Evolutionary conservation across 1,140 invertebrate genomes (phyloP).

Genomic region (Nasonia giraulti): DNA sequence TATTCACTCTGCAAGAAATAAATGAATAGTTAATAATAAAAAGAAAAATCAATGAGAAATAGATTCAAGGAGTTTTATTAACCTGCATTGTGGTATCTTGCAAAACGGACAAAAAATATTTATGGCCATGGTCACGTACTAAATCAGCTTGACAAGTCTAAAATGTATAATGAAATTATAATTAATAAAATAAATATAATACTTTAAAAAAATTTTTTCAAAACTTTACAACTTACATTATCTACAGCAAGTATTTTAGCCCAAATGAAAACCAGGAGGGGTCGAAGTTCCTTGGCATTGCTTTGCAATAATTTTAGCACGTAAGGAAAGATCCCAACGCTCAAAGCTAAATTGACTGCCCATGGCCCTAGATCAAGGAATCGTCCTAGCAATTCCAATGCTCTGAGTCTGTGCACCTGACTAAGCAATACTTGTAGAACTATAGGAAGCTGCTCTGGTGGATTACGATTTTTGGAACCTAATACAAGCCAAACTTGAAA

Average conservation of each 20-base stretch:
- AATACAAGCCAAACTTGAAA: constrained; percentile 97
- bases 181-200: constrained; percentile 29
- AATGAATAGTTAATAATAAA: constrained; percentile 39
- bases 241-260: constrained; percentile 99
- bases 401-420: constrained; percentile 96
- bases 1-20: constrained; percentile 82
- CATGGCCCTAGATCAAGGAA: constrained; percentile 97
- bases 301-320: constrained; percentile 97
- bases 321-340: constrained; percentile 99
- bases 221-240: constrained; percentile 79
- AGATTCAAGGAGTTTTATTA: constrained; percentile 62
- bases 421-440: constrained; percentile 97
- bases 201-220: constrained; percentile 42
- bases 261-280: constrained; percentile 98
- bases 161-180: constrained; percentile 61
- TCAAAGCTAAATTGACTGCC: constrained; percentile 96
- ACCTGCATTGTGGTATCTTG: constrained; percentile 89
- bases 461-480: constrained; percentile 83
- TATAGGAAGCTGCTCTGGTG: constrained; percentile 98
- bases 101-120: constrained; percentile 94
- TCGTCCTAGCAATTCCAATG: constrained; percentile 94
- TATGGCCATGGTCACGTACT: constrained; percentile 95
- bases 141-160: constrained; percentile 96
- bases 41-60: constrained; percentile 24
- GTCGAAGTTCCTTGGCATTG: constrained; percentile 91